Conservation (phyloP, 2,888 invertebrate species). For the Pristionchus japonicus region DNA sequence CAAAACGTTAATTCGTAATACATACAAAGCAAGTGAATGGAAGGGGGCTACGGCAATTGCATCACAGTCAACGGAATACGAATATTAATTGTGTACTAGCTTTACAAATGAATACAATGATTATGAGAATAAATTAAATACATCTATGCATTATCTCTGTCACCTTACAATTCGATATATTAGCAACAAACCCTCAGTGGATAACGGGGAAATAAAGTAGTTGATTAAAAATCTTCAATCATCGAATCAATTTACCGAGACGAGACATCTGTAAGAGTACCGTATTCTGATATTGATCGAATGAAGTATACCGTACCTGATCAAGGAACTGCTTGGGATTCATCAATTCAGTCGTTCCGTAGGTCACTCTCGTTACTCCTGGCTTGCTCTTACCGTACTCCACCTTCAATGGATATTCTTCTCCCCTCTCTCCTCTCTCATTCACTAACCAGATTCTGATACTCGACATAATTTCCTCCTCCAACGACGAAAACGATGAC, state of each 20-base stretch:
- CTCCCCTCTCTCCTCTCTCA: not conserved
- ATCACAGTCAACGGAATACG: not conserved
- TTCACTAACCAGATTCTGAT: conserved; percentile 86
- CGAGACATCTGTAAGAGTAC: not conserved
- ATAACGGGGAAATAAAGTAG: not conserved
- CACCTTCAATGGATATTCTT: conserved; percentile 76
- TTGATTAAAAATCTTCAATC: not conserved
- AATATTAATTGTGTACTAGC: not conserved
- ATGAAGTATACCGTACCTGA: conserved; percentile 78
- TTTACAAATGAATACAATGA: not conserved
- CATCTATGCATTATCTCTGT: not conserved
- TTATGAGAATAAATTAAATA: not conserved
- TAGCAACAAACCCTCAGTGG: not conserved
- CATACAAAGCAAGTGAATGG: not conserved
- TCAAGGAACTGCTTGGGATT: conserved; percentile 94
- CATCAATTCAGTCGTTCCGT: conserved; percentile 93
- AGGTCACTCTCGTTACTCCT: conserved; percentile 83
- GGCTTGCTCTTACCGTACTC: conserved; percentile 89
- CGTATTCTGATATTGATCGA: not conserved
- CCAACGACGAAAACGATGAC: conserved; percentile 79
- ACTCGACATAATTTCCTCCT: conserved; percentile 95
- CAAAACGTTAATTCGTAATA: not conserved
- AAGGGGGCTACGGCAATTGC: not conserved
- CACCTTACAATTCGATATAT: conserved; percentile 11
- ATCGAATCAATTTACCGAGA: not conserved